Percentiles rank a stretch among this genome's conserved stretches.
Conservation (phyloP, 2,113 vertebrate species). For the Pseudopipra pipra region DNA sequence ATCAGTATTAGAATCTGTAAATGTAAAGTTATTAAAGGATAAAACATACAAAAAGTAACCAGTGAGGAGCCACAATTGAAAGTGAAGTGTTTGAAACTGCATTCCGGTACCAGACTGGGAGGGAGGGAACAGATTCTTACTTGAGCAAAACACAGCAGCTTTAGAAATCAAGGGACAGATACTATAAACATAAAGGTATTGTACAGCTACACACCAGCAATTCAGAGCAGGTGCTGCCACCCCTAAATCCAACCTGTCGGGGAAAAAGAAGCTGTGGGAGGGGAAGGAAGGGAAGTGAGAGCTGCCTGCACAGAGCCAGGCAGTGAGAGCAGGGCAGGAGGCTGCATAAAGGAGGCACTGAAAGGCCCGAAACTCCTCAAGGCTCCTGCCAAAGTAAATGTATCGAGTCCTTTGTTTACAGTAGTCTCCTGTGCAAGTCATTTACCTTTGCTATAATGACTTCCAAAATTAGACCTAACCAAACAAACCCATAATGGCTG, state of each 20-base stretch:
- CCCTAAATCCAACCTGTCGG: neutral
- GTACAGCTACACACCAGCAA: neutral
- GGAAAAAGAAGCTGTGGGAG: neutral
- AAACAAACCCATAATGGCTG: constrained; percentile 47
- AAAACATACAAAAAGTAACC: neutral
- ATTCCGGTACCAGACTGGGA: neutral
- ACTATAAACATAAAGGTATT: neutral
- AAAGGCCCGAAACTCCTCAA: constrained; percentile 4
- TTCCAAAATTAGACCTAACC: constrained; percentile 60
- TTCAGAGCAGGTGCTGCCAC: neutral
- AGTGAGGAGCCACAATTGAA: neutral
- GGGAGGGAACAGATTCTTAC: neutral
- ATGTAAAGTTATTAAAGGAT: neutral
- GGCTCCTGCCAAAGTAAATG: constrained; percentile 57
- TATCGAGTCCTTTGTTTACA: constrained; percentile 51
- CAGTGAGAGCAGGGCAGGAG: neutral
- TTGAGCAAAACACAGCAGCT: neutral
- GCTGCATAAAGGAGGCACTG: constrained; percentile 29
- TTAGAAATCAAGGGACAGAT: neutral
- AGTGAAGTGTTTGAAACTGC: neutral
- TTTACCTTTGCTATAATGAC: constrained; percentile 54
- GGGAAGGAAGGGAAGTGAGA: neutral
- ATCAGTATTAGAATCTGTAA: neutral
- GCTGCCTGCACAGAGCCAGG: neutral
- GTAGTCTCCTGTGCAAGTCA: constrained; percentile 40